Evolutionary conservation across 2,888 invertebrate species (phyloP), one percentile per base, ranked within the genome.

Genomic region (Schizotus pectinicornis): DNA sequence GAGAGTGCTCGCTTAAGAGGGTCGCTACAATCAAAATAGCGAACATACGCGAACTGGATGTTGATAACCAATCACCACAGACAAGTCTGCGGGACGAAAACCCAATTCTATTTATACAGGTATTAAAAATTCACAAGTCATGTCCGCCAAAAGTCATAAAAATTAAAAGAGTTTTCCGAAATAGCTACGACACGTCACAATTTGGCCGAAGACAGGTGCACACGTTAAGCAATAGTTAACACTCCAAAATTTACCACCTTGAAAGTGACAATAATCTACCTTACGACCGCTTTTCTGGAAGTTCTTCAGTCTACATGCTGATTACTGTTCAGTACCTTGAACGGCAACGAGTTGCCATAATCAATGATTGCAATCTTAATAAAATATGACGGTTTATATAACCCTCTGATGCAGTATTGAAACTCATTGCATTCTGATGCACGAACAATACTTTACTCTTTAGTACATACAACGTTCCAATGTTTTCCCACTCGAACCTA

Each of bases 331-430:
- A 30, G 53, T 37, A 46, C 35, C 32, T 35, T 22, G 22, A 22
- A 2, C 22, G 2, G 22, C 22, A 22, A 22, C 39, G 12, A 30
- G 36, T 41, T 7, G 9, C 42, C 55, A 56, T 59, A 64, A 64
- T 64, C 64, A 61, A 59, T 59, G 59, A 46, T 59, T 52, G 51
- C 62, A 56, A 58, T 64, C 62, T 60, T 42, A 56, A 59, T 64
- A 60, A 62, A 60, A 58, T 60, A 62, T 56, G 58, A 57, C 43
- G 51, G 60, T 51, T 49, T 38, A 48, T 57, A 54, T 61, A 57
- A 57, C 54, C 59, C 49, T 57, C 57, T 64, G n/a, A n/a, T n/a
- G 56, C 53, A 62, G 45, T 56, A 56, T 56, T 50, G 51, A 56
- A 56, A 56, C 45, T 45, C 50, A 41, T 56, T 39, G 56, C 45